A percentile compares a stretch with the other conserved stretches of the same genome.
phyloP scores from a whole-genome alignment of 53 echinoderm and acorn worm species.

The Crossaster papposus region DNA sequence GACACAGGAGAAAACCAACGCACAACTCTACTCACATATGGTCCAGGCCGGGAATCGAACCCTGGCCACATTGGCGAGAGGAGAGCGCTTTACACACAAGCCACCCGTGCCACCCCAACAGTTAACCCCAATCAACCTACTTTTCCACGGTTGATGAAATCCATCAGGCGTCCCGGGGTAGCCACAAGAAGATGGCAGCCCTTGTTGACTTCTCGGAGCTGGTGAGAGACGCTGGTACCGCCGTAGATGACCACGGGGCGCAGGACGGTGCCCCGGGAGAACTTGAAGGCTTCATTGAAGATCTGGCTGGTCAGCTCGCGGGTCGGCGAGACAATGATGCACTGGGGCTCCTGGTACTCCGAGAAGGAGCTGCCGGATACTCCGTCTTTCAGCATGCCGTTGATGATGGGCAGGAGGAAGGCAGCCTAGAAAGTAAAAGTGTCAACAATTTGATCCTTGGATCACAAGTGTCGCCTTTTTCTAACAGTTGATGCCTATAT shows the following conservation, averaged over 20 bases:
- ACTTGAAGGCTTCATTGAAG: constrained; percentile 85
- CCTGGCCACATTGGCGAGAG: too few relatives aligned
- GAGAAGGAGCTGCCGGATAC: constrained; percentile 73
- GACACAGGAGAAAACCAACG: too few relatives aligned
- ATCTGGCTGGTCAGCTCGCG: constrained; percentile 96
- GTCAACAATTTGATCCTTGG: too few relatives aligned
- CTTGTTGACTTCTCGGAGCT: constrained; percentile 67
- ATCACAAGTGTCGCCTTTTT: too few relatives aligned
- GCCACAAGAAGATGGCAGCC: constrained; percentile 88
- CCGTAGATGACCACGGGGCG: constrained; percentile 85
- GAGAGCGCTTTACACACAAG: too few relatives aligned
- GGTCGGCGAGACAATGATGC: constrained; percentile 92
- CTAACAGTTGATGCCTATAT: too few relatives aligned
- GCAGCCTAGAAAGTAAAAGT: constrained; percentile 77
- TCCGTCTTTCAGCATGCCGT: constrained; percentile 71
- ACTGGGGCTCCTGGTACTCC: constrained; percentile 80
- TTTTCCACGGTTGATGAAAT: constrained; percentile 84
- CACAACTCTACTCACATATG: too few relatives aligned
- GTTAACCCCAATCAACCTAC: too few relatives aligned
- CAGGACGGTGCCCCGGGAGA: constrained; percentile 75
- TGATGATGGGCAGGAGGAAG: constrained; percentile 89
- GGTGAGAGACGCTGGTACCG: constrained; percentile 87
- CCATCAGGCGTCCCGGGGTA: constrained; percentile 90
- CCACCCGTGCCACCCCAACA: too few relatives aligned
- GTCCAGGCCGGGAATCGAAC: too few relatives aligned